Percentiles rank a stretch among this genome's conserved stretches.
These are phyloP conservation scores for Busseola fusca DNA, from an alignment of 2,888 invertebrate species.

Conservation along the genomic window DNA sequence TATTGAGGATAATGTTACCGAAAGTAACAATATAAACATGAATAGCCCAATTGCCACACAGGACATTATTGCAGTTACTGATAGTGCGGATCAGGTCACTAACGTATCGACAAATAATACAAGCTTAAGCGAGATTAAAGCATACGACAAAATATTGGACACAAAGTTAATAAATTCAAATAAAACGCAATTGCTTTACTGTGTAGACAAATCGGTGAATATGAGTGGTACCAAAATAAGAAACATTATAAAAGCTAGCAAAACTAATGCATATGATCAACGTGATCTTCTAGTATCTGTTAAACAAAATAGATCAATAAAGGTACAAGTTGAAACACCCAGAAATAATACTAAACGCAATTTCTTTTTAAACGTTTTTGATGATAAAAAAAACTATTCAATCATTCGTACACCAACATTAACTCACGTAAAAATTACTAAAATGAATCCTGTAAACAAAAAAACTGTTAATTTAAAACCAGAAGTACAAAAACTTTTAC, in stretches of 20 bases:
- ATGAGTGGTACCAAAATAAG: background rate
- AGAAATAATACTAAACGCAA: background rate
- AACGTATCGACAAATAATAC: background rate
- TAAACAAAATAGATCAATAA: slow-evolving; percentile 6
- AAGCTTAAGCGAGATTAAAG: background rate
- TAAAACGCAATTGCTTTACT: background rate
- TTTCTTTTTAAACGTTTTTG: slow-evolving; percentile 2
- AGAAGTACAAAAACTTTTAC: slow-evolving; percentile 14
- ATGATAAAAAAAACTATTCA: slow-evolving; percentile 28
- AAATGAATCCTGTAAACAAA: slow-evolving; percentile 28
- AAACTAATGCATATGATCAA: background rate
- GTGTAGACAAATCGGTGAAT: background rate
- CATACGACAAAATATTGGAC: background rate
- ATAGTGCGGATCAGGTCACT: background rate
- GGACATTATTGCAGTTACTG: background rate
- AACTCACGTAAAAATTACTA: slow-evolving; percentile 18
- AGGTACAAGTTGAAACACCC: background rate
- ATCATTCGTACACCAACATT: slow-evolving; percentile 17
- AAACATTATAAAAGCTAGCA: background rate
- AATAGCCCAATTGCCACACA: background rate
- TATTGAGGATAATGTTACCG: background rate
- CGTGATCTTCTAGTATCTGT: background rate
- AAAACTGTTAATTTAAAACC: background rate
- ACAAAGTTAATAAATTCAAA: slow-evolving; percentile 1
- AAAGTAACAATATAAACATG: background rate